Percentiles rank a stretch among this genome's conserved stretches.
Evolutionary conservation across 2,888 invertebrate species (phyloP).

Genomic region (Sarcophaga rosellei): DNA sequence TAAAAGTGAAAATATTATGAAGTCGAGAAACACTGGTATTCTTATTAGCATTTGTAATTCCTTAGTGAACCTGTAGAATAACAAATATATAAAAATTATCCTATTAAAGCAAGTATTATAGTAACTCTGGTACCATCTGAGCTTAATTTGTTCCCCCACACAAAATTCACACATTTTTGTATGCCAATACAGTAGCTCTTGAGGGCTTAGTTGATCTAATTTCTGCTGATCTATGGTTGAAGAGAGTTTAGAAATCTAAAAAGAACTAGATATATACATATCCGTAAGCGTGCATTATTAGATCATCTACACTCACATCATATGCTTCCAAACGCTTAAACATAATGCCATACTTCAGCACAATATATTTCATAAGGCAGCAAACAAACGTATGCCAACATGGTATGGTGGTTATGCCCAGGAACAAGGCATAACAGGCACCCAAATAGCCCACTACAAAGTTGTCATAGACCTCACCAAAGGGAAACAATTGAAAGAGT

Average conservation of each 20-base stretch:
- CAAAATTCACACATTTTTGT: conserved; percentile 71
- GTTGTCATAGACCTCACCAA: conserved; percentile 73
- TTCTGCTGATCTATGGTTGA: not conserved
- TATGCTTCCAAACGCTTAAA: conserved; percentile 72
- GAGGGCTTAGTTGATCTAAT: not conserved
- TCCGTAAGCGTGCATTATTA: not conserved
- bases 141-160: conserved; percentile 72
- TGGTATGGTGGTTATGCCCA: conserved; percentile 74
- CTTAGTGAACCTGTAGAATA: conserved; percentile 63
- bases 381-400: conserved; percentile 77
- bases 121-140: conserved; percentile 69
- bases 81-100: not conserved
- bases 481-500: conserved; percentile 75
- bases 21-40: conserved; percentile 76
- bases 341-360: conserved; percentile 73
- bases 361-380: conserved; percentile 75
- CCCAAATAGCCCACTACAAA: conserved; percentile 73
- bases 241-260: conserved; percentile 34
- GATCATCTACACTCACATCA: conserved; percentile 72
- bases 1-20: conserved; percentile 75
- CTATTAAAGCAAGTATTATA: not conserved
- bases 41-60: conserved; percentile 72
- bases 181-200: conserved; percentile 69
- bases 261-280: not conserved
- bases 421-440: conserved; percentile 71